Evolutionary conservation across 2,113 vertebrate genomes (phyloP).

Genomic region (Megaceryle maxima): DNA sequence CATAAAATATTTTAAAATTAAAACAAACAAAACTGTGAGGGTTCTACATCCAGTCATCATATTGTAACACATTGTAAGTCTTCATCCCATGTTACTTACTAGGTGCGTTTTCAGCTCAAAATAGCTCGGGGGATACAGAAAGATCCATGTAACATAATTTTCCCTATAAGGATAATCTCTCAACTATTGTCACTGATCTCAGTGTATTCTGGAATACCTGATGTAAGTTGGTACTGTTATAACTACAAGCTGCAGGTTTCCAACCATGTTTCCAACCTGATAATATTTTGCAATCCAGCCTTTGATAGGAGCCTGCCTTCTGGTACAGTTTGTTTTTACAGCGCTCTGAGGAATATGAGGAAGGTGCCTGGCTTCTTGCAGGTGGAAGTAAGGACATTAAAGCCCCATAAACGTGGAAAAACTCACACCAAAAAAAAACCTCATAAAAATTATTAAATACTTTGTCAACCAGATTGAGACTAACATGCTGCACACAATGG

Average conservation of each 20-base stretch:
- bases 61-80: background rate
- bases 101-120: background rate
- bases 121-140: background rate
- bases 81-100: background rate
- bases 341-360: background rate
- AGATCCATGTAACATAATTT: background rate
- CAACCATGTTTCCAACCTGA: background rate
- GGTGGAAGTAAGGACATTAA: background rate
- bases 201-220: background rate
- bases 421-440: background rate
- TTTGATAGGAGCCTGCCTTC: background rate
- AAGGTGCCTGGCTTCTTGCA: background rate
- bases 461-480: background rate
- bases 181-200: background rate
- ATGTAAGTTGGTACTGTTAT: background rate
- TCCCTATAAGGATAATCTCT: background rate
- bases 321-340: background rate
- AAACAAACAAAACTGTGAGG: background rate
- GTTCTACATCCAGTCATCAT: background rate
- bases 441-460: background rate
- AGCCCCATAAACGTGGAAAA: background rate
- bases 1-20: background rate
- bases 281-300: background rate
- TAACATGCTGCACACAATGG: background rate
- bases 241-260: background rate